Conservation (phyloP, 2,113 vertebrate species). For the Lucifuga dentata region DNA sequence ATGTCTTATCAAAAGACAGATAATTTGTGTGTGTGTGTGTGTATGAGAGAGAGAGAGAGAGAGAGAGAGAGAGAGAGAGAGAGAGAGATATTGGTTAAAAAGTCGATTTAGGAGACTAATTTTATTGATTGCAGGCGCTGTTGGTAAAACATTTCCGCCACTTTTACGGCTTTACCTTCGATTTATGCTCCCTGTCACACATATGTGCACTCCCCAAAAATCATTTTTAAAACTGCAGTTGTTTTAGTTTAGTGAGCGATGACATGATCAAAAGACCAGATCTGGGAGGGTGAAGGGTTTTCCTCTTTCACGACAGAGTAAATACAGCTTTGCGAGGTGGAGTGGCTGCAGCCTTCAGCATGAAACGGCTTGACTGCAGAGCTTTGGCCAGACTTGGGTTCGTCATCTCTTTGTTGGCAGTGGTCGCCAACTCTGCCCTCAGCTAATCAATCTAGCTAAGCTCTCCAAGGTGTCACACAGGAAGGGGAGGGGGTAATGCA, state of each 20-base stretch:
- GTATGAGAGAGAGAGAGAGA: no score
- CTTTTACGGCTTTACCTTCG: constrained; percentile 15
- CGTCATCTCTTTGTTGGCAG: constrained; percentile 44
- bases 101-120: constrained; percentile 64
- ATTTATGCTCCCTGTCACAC: constrained; percentile 36
- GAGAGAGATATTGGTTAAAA: constrained; percentile 59
- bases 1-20: no score
- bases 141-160: constrained; percentile 52
- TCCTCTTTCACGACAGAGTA: constrained; percentile 6
- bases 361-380: constrained; percentile 14
- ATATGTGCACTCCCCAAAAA: constrained; percentile 25
- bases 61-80: constrained; percentile 40
- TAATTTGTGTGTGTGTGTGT: no score
- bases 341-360: constrained; percentile 2
- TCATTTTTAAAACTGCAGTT: constrained; percentile 42
- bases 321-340: not conserved
- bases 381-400: constrained; percentile 7
- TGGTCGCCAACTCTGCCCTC: constrained; percentile 52
- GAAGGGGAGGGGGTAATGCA: not conserved
- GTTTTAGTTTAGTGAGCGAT: constrained; percentile 44
- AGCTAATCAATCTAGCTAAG: constrained; percentile 63
- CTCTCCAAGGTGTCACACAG: constrained; percentile 37
- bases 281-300: constrained; percentile 8
- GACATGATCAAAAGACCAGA: constrained; percentile 47
- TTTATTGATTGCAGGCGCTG: constrained; percentile 66